Evolutionary conservation across 2,888 invertebrate genomes (phyloP).

Genomic region (Monochamus alternatus): DNA sequence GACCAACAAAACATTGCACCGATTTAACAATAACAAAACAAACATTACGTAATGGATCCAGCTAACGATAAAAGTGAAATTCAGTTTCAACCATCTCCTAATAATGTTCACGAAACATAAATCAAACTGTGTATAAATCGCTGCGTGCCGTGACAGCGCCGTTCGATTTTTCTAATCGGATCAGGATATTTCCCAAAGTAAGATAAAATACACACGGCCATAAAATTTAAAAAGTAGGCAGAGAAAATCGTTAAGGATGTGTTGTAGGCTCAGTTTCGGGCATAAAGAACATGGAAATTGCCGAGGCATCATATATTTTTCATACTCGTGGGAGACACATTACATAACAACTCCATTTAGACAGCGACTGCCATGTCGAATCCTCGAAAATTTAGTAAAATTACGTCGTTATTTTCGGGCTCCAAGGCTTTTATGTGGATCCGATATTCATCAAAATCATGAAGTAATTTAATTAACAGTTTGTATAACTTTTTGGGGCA

Average conservation of each 20-base stretch:
- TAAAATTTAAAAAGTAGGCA: neutral
- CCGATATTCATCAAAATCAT: too few relatives aligned
- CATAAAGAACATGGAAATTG: neutral
- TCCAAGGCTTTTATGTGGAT: too few relatives aligned
- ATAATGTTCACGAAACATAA: too few relatives aligned
- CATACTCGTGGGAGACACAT: neutral
- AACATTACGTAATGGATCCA: too few relatives aligned
- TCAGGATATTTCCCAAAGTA: neutral
- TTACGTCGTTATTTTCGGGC: too few relatives aligned
- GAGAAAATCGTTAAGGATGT: neutral
- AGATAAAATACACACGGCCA: neutral
- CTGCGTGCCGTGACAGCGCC: neutral
- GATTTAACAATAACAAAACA: too few relatives aligned
- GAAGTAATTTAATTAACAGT: neutral
- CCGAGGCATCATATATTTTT: neutral
- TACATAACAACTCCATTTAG: neutral
- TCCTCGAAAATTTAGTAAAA: neutral
- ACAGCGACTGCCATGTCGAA: neutral
- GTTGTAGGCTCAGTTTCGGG: neutral
- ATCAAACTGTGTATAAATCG: too few relatives aligned
- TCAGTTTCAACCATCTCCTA: too few relatives aligned
- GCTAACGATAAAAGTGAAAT: too few relatives aligned
- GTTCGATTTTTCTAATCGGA: neutral
- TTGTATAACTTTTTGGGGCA: neutral
- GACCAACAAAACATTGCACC: too few relatives aligned